Percentiles rank a stretch among this genome's conserved stretches.
Conservation (phyloP, 2,888 invertebrate genomes). For the Mycalesis mineus region DNA sequence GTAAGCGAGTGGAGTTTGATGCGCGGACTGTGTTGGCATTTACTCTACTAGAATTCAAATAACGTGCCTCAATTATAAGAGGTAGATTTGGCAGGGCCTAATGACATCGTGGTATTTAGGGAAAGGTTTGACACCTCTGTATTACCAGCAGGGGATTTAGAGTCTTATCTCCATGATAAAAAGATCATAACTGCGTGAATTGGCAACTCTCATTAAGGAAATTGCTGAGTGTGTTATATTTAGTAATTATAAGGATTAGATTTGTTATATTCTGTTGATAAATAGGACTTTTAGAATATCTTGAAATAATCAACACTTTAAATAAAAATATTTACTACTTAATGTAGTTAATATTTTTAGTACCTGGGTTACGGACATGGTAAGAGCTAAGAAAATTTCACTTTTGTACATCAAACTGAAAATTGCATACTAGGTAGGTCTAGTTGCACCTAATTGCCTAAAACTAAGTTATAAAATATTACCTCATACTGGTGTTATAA, state of each 20-base stretch:
- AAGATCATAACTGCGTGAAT: constrained; percentile 7
- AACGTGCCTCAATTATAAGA: constrained; percentile 28
- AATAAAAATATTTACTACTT: too few species aligned
- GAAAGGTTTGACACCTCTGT: constrained; percentile 20
- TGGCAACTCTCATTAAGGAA: constrained; percentile 17
- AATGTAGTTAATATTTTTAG: too few species aligned
- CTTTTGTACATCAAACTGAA: too few species aligned
- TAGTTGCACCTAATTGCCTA: too few species aligned
- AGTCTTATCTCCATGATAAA: background rate
- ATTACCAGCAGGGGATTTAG: constrained; percentile 1
- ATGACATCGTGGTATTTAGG: constrained; percentile 27
- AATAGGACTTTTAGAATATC: too few species aligned
- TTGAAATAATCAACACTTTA: too few species aligned
- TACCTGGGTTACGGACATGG: too few species aligned
- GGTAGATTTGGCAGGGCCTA: constrained; percentile 24
- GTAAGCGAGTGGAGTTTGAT: background rate
- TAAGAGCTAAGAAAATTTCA: too few species aligned
- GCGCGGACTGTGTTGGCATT: background rate
- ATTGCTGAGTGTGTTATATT: constrained; percentile 13
- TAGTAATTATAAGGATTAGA: constrained; percentile 19
- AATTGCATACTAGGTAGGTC: too few species aligned
- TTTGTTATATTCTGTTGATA: constrained; percentile 4
- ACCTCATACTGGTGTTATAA: too few species aligned
- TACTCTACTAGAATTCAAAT: constrained; percentile 25
- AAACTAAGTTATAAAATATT: too few species aligned